Base-by-base conservation (phyloP, 2,113 vertebrate species). In the Pachycephala philippinensis region DNA sequence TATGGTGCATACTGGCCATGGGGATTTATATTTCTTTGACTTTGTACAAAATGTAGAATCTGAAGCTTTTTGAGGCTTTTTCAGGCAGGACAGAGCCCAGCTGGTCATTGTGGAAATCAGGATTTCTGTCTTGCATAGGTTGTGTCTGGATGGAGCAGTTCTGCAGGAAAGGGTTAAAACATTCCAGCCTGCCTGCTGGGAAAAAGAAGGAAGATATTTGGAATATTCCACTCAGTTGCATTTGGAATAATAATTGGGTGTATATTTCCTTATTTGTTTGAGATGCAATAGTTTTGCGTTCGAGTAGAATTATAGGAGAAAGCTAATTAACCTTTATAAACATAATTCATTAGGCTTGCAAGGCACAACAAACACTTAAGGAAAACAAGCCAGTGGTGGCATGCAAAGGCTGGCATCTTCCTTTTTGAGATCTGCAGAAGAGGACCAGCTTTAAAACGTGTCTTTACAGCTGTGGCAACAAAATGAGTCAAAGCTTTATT, bases 321-420 rank as follows among this genome's bases (percentile, higher is more conserved):
- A 93, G 33, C 56, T 70, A 92, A 95, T 94, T 92, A 93, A 90
- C 88, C 85, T 86, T 80, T 89, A 23, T 66, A 77, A 87, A 86
- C 30, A 24, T 45, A 63, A 84, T 93, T 31, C 21, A 20, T 77
- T 63, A 63, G 11, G 15, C 57, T 96, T 35, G 6, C 26, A 63
- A 89, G 60, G 31, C 64, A 80, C 42, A 79, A 60, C 47, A 80
- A 81, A 77, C 64, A 44, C 42, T 77, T 72, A 50, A 61, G 72
- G 5, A 79, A 65, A 64, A 15, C 35, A 84, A 79, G 31, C 9
- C 88, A 19, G 66, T 44, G 63, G 39, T 27, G 52, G 18, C n/a
- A 13, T 30, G 49, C 37, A 42, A 28, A 79, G 53, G 49, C n/a
- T 40, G 53, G 50, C 24, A 26, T 44, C 52, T 75, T 68, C 75